phyloP scores from a whole-genome alignment of 2,888 invertebrate species.

The Platycheirus albimanus region DNA sequence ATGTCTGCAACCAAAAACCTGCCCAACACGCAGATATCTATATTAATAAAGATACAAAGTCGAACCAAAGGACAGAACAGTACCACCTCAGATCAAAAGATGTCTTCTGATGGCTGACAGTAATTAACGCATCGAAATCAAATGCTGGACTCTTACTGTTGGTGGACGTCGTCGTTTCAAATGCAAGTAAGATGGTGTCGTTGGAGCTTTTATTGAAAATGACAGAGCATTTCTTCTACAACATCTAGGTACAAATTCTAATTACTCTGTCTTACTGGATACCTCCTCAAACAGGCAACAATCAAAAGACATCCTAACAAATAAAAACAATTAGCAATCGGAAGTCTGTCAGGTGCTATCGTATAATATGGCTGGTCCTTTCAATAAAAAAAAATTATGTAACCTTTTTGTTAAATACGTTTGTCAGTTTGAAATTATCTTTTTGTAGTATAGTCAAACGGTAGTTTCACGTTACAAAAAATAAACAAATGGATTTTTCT shows the following conservation, averaged over 20 bases:
- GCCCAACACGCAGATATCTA: not conserved
- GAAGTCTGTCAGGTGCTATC: constrained; percentile 1
- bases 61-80: not conserved
- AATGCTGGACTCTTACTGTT: not conserved
- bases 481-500: no score
- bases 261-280: not conserved
- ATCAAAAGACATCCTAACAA: not conserved
- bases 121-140: not conserved
- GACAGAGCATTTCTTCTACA: not conserved
- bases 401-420: not conserved
- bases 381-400: constrained; percentile 9
- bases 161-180: not conserved
- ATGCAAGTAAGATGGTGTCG: not conserved
- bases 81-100: constrained; percentile 6
- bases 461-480: no score
- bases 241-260: not conserved
- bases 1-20: no score
- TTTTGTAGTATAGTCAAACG: no score
- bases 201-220: not conserved
- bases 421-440: no score
- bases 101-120: not conserved
- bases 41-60: not conserved
- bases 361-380: constrained; percentile 6
- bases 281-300: not conserved
- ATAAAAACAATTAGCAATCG: not conserved